These are phyloP conservation scores for Manis javanica DNA, from an alignment of 2,797 vertebrate species.

Conservation along the genomic window DNA sequence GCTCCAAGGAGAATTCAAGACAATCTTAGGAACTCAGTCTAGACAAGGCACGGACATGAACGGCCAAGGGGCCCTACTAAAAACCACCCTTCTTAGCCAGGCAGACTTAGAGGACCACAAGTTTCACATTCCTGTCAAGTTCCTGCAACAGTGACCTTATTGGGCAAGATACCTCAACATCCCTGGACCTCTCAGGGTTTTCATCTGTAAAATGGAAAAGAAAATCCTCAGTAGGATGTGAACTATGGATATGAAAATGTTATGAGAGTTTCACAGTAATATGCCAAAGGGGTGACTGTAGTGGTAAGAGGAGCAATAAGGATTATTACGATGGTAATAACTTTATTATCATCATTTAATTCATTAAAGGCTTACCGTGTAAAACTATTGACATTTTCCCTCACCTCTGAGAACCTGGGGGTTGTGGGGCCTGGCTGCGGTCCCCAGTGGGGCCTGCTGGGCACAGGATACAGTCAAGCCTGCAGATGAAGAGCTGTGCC, in stretches of 20 bases:
- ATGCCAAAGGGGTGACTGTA: neutral
- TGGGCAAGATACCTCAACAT: neutral
- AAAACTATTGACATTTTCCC: neutral
- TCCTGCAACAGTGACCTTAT: neutral
- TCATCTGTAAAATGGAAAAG: neutral
- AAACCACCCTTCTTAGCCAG: neutral
- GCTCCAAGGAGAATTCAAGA: constrained; percentile 43
- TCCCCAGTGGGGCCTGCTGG: neutral
- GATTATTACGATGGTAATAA: neutral
- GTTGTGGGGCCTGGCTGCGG: neutral
- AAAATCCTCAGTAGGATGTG: neutral
- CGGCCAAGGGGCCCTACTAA: neutral
- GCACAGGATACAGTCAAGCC: neutral
- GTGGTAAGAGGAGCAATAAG: neutral
- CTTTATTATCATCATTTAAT: neutral
- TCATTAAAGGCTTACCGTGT: neutral
- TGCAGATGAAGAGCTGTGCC: neutral
- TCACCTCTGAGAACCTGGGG: neutral
- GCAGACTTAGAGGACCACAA: neutral
- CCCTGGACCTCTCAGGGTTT: neutral
- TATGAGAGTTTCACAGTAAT: neutral
- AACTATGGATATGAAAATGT: neutral
- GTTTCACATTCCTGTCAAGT: neutral
- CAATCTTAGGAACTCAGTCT: constrained; percentile 47
- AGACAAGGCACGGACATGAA: neutral